Conservation (phyloP, 2,113 vertebrate species). For the Coptodon bakossiorum region DNA sequence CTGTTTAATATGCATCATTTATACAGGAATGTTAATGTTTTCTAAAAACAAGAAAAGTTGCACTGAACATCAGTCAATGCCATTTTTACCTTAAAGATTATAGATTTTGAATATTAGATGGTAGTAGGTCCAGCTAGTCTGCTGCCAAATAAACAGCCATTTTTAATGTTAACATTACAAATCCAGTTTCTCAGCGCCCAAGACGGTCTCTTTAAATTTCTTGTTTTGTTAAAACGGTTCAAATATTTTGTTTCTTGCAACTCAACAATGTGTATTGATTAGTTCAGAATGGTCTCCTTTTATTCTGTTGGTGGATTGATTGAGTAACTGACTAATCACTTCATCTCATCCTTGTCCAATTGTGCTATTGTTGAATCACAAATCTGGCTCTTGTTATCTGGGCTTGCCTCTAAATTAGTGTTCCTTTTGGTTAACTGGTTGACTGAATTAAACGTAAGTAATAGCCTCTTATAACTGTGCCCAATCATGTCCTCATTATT, state of each 20-base stretch:
- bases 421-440: neutral
- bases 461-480: neutral
- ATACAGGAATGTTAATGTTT: neutral
- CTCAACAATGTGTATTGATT: neutral
- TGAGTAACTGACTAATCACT: neutral
- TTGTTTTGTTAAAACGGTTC: neutral
- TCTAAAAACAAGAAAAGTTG: neutral
- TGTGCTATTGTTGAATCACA: neutral
- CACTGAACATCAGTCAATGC: fast-evolving
- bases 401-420: neutral
- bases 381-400: neutral
- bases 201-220: neutral
- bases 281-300: neutral
- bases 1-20: neutral
- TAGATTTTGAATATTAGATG: fast-evolving
- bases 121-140: neutral
- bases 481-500: neutral
- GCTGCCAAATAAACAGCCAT: neutral
- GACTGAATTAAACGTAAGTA: neutral
- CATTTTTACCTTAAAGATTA: neutral
- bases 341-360: neutral
- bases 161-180: neutral
- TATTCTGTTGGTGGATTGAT: neutral
- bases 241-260: neutral
- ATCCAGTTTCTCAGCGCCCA: neutral